phyloP scores from a whole-genome alignment of 2,888 invertebrate species.

The Podotricha telesiphe region DNA sequence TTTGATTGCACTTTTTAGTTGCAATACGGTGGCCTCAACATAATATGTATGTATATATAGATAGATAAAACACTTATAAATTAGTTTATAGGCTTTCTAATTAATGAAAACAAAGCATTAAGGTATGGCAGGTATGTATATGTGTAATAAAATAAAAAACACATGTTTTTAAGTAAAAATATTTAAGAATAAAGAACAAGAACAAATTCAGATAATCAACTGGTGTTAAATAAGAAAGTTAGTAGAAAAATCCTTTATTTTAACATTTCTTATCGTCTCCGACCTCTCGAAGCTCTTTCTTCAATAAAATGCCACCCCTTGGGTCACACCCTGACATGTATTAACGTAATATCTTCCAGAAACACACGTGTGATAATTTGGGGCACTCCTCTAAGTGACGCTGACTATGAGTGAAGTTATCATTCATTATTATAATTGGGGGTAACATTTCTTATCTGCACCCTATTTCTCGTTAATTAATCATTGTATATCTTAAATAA shows the following conservation, averaged over 20 bases:
- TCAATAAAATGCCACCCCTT: constrained; percentile 67
- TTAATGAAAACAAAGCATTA: too few relatives aligned
- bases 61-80: too few relatives aligned
- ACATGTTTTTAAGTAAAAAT: not conserved
- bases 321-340: constrained; percentile 48
- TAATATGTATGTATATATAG: too few relatives aligned
- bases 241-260: constrained; percentile 15
- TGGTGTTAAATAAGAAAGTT: constrained; percentile 25
- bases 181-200: not conserved
- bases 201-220: constrained; percentile 4
- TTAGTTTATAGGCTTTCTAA: too few relatives aligned
- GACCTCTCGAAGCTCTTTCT: constrained; percentile 63
- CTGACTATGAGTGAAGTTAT: not conserved
- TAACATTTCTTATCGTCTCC: constrained; percentile 61
- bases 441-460: not conserved
- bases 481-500: not conserved
- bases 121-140: too few relatives aligned
- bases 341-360: constrained; percentile 44
- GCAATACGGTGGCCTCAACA: too few relatives aligned
- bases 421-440: constrained; percentile 15
- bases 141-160: not conserved
- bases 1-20: too few relatives aligned
- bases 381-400: constrained; percentile 20
- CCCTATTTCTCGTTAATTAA: not conserved
- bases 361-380: constrained; percentile 37